Evolutionary conservation across 1,140 invertebrate genomes (phyloP), one percentile per base, ranked within the genome.

Genomic region (Temnothorax nylanderi): DNA sequence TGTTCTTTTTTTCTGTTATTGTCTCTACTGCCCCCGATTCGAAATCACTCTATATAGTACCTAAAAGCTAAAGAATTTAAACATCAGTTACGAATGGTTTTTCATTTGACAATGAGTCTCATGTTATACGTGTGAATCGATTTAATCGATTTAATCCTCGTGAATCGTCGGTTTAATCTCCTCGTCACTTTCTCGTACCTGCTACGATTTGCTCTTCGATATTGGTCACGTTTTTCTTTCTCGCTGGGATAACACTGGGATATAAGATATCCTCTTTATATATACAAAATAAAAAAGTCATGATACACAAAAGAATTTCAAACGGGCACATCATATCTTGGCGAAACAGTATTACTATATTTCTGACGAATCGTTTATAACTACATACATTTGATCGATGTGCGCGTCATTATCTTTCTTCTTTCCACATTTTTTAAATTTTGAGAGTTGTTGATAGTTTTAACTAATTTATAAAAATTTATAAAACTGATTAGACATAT

Each of bases 141-240:
- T 26, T 26, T 26, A 26, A 26, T 11, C 37, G 10, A 67, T 67
- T 80, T 69, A 69, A 67, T 67, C 5, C 4, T 71, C 16, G 18
- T 34, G 41, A 64, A 78, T 54, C 21, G 18, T 69, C 13, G 13
- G n/a, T 69, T 69, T 80, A 51, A n/a, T n/a, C n/a, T n/a, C 41
- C 18, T 72, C 3, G 37, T 34, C 32, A 21, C n/a, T 44, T 34
- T 78, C 10, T 82, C n/a, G 8, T n/a, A 10, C 0, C 2, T 11
- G 13, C 13, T 6, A 21, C 18, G 16, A 64, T 77, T 77, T 62
- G 10, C 2, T 74, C 1, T 47, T 34, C 6, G 1, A 49, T 4
- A 41, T 41, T 71, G 18, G 18, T 74, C 6, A 34, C 32, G 7
- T 49, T 75, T 72, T 69, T 16, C n/a, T 74, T 51, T 44, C 41